Evolutionary conservation across 2,797 vertebrate species (phyloP), one percentile per base, ranked within the genome.

Genomic region (Poecilia wingei): DNA sequence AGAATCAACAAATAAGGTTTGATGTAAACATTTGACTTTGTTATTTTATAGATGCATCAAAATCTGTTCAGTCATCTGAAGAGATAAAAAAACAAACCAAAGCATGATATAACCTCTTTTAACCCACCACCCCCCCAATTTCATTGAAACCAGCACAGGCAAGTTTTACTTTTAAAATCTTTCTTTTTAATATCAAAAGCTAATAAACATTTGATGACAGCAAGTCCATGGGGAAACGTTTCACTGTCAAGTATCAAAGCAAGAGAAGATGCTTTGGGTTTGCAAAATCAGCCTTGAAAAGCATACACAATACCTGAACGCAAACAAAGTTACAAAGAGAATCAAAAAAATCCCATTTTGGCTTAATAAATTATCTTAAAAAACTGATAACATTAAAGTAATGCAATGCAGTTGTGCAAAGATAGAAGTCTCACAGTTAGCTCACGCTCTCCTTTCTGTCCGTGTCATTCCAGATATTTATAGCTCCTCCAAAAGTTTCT

Each of bases 301-400:
- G 74, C 74, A 86, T 87, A 80, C 87, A 85, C 64, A 85, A 85
- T 74, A 80, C 75, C 64, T 82, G 20, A 55, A 83, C 64, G 70
- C 69, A 82, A 82, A 70, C 69, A 88, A 78, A 82, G 84, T 84
- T 84, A 89, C 79, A 89, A 84, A 84, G 74, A 88, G 72, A 86
- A 6, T 72, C 87, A 86, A 87, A 91, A 45, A 85, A 80, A 81
- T 28, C 75, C 57, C 45, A 79, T 88, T 95, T 96, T 95, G 95
- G 94, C 94, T 88, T 91, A 92, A 94, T 88, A 93, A 93, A 85
- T 93, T 82, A 93, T 86, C 57, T 89, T 88, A 71, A 75, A 75
- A 75, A 75, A 93, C 78, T 94, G 90, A 92, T 70, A 92, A 91
- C 49, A 80, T 86, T 74, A 82, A 81, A 84, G 88, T 87, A 79